phyloP scores from a whole-genome alignment of 2,888 invertebrate species.

The Idaea straminata region DNA sequence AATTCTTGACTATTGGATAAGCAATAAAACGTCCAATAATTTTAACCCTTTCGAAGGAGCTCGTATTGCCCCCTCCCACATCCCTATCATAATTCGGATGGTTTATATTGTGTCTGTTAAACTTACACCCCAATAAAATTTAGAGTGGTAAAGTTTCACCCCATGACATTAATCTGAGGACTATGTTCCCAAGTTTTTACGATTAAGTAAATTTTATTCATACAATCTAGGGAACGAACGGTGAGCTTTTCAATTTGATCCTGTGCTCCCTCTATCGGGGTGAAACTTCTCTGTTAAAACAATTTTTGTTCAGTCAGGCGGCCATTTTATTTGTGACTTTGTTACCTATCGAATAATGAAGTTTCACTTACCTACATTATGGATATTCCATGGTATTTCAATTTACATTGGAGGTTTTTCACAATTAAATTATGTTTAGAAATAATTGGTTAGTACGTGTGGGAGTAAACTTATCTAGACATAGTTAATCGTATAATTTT shows the following conservation, averaged over 20 bases:
- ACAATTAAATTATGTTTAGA: neutral
- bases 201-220: conserved; percentile 71
- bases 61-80: conserved; percentile 21
- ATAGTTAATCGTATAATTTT: neutral
- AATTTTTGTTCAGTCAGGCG: conserved; percentile 52
- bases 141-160: conserved; percentile 23
- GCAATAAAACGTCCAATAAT: conserved; percentile 13
- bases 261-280: conserved; percentile 51
- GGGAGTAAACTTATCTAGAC: neutral
- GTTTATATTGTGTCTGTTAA: conserved; percentile 30
- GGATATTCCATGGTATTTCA: neutral
- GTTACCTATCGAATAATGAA: neutral
- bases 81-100: conserved; percentile 25
- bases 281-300: conserved; percentile 58
- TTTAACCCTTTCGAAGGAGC: conserved; percentile 11
- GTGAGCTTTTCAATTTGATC: conserved; percentile 67
- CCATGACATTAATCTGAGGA: conserved; percentile 32
- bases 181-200: conserved; percentile 49
- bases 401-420: conserved; percentile 16
- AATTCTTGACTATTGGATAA: conserved; percentile 14
- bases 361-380: neutral
- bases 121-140: conserved; percentile 28
- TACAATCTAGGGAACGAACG: conserved; percentile 44
- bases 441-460: neutral
- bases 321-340: conserved; percentile 17